Evolutionary conservation across 1,140 invertebrate species (phyloP), one percentile per base, ranked within the genome.

Genomic region (Cheumatopsyche charites): DNA sequence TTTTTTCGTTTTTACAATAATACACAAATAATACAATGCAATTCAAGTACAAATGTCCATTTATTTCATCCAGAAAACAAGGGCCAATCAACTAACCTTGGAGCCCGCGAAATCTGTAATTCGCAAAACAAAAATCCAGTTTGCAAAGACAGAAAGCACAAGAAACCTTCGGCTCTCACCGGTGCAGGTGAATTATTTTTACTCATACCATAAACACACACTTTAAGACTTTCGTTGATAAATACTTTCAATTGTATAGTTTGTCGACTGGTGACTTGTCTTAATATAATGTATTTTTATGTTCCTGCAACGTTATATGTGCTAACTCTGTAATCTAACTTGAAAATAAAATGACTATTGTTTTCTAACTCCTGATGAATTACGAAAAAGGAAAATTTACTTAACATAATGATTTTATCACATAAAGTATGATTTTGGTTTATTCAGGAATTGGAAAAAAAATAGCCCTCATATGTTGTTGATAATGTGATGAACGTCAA

Each of bases 151-250:
- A 63, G 82, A 83, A 78, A 80, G 77, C 74, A 79, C 82, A 63
- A 77, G 83, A 72, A 83, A 79, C 77, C 78, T 85, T 76, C 80
- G 81, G 77, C 80, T 83, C 67, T 82, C 83, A 12, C 82, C 82
- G 74, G 82, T 84, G 29, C 83, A 85, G 82, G 83, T 84, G 65
- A 61, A 41, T 15, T 36, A n/a, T 29, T 62, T 62, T 15, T 29
- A 41, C 36, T 63, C 47, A 21, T 49, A 21, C 13, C 47, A 49
- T 15, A 49, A 4, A 49, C 47, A 36, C 29, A 36, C 9, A 36
- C 29, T 4, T 9, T 4, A 36, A 4, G 3, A 36, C 29, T 3
- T n/a, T n/a, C n/a, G n/a, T n/a, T n/a, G n/a, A n/a, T n/a, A 36
- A 36, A 36, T 36, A 36, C 29, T 36, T 36, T 36, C 29, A 36